phyloP scores from a whole-genome alignment of 2,797 vertebrate species.

The Manis crassicaudata region DNA sequence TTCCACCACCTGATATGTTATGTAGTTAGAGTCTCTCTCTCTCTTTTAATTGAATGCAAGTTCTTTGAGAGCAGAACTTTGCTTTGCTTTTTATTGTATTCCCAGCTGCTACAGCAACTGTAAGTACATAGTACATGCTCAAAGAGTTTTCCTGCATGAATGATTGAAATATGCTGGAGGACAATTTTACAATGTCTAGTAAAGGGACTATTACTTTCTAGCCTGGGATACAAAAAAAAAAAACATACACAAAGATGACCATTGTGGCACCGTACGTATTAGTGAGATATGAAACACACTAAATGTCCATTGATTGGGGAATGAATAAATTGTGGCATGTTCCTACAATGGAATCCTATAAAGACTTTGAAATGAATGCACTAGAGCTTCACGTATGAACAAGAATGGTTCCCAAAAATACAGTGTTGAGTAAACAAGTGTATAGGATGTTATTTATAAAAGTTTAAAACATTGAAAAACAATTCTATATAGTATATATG shows the following conservation, averaged over 20 bases:
- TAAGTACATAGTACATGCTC: not conserved
- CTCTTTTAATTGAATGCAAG: not conserved
- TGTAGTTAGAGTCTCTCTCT: not conserved
- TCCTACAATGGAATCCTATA: not conserved
- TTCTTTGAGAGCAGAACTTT: not conserved
- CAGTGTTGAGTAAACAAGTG: not conserved
- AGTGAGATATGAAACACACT: not conserved
- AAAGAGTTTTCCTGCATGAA: not conserved
- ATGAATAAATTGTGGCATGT: not conserved
- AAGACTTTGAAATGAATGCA: not conserved
- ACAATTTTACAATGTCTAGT: not conserved
- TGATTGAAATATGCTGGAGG: not conserved
- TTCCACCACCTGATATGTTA: not conserved
- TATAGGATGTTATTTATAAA: not conserved
- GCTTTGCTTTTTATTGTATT: not conserved
- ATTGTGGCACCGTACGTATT: not conserved
- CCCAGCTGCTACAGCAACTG: not conserved
- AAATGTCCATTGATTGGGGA: not conserved
- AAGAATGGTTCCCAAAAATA: not conserved
- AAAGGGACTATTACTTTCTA: not conserved
- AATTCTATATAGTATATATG: not conserved
- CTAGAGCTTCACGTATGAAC: not conserved
- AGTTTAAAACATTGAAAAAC: conserved; percentile 10
- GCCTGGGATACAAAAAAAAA: not conserved
- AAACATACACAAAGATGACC: not conserved